phyloP scores from a whole-genome alignment of 2,113 vertebrate species.

The Channa maculata region DNA sequence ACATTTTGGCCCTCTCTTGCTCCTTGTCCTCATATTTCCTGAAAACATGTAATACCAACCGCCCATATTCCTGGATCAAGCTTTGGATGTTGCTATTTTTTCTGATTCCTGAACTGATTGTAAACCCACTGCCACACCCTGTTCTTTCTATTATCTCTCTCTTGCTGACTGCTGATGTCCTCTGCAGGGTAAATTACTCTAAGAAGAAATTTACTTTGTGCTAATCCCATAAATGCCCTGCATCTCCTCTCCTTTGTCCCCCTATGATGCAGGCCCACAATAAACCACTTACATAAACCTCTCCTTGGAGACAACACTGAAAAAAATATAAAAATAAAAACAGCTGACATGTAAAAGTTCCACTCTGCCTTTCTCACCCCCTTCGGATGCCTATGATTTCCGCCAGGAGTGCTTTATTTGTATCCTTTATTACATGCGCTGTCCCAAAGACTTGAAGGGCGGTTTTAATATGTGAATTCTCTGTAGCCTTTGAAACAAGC shows the following conservation, averaged over 20 bases:
- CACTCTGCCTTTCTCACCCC: constrained; percentile 52
- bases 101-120: constrained; percentile 38
- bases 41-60: constrained; percentile 37
- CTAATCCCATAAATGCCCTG: constrained; percentile 83
- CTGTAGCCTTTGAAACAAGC: constrained; percentile 73
- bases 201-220: constrained; percentile 79
- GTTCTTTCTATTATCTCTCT: constrained; percentile 36
- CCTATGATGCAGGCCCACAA: constrained; percentile 73
- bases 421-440: constrained; percentile 80
- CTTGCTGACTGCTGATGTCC: constrained; percentile 60
- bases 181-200: constrained; percentile 67
- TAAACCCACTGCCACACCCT: constrained; percentile 29
- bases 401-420: constrained; percentile 82
- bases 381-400: constrained; percentile 79
- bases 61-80: constrained; percentile 6
- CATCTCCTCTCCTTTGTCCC: constrained; percentile 45
- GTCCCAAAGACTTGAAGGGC: constrained; percentile 80
- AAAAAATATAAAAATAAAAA: constrained; percentile 45
- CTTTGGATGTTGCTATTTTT: constrained; percentile 20
- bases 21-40: constrained; percentile 40
- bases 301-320: constrained; percentile 66
- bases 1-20: constrained; percentile 35
- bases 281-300: constrained; percentile 85
- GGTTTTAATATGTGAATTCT: constrained; percentile 81
- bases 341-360: constrained; percentile 81